Evolutionary conservation across 2,888 invertebrate genomes (phyloP).

Genomic region (Odontomyia ornata): DNA sequence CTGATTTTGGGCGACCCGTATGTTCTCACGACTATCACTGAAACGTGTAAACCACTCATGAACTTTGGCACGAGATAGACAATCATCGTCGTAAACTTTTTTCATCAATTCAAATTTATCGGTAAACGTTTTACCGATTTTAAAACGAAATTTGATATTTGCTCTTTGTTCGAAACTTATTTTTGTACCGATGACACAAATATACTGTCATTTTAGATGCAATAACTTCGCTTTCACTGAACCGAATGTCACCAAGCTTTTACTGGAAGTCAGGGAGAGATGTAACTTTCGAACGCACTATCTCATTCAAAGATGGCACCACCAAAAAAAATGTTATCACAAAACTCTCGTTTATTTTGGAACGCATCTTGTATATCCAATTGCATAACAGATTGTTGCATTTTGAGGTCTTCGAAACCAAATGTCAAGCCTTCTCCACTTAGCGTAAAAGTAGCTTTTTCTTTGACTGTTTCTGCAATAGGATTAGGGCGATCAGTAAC

Average conservation of each 20-base stretch:
- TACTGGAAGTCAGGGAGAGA: background rate
- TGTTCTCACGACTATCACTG: background rate
- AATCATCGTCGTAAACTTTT: background rate
- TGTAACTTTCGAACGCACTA: background rate
- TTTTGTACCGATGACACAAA: conserved; percentile 3
- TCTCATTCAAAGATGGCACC: no score
- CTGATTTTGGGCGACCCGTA: background rate
- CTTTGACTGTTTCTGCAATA: no score
- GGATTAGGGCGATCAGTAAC: no score
- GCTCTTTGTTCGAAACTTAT: conserved; percentile 23
- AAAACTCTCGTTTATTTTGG: no score
- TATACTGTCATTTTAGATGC: background rate
- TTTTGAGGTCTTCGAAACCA: no score
- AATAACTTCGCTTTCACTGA: background rate
- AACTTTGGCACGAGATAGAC: conserved; percentile 8
- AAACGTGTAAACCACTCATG: conserved; percentile 24
- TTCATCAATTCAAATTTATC: background rate
- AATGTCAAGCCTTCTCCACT: no score
- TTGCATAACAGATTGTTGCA: no score
- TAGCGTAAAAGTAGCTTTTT: no score
- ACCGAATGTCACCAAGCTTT: conserved; percentile 2
- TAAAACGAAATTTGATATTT: conserved; percentile 16
- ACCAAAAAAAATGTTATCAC: no score
- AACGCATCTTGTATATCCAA: no score
- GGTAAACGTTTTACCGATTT: background rate